phyloP scores from a whole-genome alignment of 2,888 invertebrate genomes.

The Microctonus aethiopoides region DNA sequence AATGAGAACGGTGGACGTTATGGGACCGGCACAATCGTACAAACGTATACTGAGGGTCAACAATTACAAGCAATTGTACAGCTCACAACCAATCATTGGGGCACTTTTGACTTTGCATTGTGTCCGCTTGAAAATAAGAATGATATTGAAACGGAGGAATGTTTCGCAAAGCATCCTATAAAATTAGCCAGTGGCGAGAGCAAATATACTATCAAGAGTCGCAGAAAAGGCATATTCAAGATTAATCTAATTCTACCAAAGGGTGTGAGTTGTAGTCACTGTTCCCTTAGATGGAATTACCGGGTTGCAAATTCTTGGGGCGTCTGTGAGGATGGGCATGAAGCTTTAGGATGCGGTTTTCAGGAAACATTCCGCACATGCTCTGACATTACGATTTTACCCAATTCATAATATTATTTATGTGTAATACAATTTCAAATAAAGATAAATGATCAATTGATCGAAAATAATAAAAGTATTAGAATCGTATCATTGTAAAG shows the following conservation, averaged over 20 bases:
- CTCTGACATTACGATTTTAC: slow-evolving; percentile 65
- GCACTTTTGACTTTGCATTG: slow-evolving; percentile 68
- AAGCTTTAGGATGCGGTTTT: slow-evolving; percentile 67
- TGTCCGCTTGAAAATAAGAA: slow-evolving; percentile 67
- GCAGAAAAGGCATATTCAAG: slow-evolving; percentile 46
- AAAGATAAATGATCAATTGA: too few relatives aligned
- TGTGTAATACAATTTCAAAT: too few relatives aligned
- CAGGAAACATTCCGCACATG: slow-evolving; percentile 70
- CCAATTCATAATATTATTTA: background rate
- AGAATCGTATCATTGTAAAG: too few relatives aligned
- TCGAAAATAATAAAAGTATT: too few relatives aligned
- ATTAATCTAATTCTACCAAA: slow-evolving; percentile 64
- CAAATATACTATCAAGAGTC: slow-evolving; percentile 47
- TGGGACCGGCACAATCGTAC: slow-evolving; percentile 68
- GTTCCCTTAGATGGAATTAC: slow-evolving; percentile 72
- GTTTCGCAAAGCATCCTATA: slow-evolving; percentile 67
- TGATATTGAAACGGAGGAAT: slow-evolving; percentile 69
- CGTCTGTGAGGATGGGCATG: slow-evolving; percentile 62
- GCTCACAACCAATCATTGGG: slow-evolving; percentile 68
- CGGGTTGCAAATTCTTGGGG: slow-evolving; percentile 70
- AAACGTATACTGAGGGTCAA: slow-evolving; percentile 57
- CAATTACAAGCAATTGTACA: slow-evolving; percentile 58
- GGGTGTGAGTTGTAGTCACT: slow-evolving; percentile 68
- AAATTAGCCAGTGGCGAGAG: slow-evolving; percentile 56
- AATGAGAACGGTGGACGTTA: slow-evolving; percentile 71